Percentiles rank a stretch among this genome's conserved stretches.
Evolutionary conservation across 1,140 invertebrate species (phyloP).

Genomic region (Zaprionus inermis): DNA sequence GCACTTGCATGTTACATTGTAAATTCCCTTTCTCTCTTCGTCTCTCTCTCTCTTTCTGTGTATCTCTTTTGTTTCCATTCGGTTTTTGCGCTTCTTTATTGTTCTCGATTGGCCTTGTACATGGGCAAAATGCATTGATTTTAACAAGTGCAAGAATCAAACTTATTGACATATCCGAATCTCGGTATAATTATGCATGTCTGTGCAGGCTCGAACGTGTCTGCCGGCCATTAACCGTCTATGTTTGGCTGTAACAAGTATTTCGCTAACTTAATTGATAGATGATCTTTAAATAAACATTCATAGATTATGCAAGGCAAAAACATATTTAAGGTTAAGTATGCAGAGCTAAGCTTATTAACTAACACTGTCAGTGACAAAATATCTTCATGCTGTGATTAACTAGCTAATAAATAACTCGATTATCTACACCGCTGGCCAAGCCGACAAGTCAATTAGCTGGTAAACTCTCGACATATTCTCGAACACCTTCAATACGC

Average conservation of each 20-base stretch:
- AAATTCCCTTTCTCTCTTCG: constrained; percentile 41
- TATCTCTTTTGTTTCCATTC: constrained; percentile 9
- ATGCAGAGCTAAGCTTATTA: not conserved
- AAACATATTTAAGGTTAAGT: not conserved
- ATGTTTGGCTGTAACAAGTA: no score
- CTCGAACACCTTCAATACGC: constrained; percentile 7
- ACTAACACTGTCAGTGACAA: constrained; percentile 2
- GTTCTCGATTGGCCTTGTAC: constrained; percentile 52
- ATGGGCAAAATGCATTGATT: constrained; percentile 70
- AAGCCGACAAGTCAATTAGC: constrained; percentile 29
- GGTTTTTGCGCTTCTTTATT: constrained; percentile 15
- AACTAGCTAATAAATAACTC: constrained; percentile 22
- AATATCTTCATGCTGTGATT: not conserved
- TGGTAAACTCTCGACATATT: constrained; percentile 19
- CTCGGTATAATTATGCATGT: not conserved
- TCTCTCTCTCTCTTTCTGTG: not conserved
- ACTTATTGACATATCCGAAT: constrained; percentile 65
- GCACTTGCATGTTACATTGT: constrained; percentile 54
- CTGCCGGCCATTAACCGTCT: not conserved
- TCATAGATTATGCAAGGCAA: not conserved
- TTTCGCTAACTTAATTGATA: no score
- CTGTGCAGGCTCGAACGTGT: not conserved
- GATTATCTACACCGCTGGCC: constrained; percentile 12
- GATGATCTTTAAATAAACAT: no score
- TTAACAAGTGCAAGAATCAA: constrained; percentile 78